phyloP scores from a whole-genome alignment of 2,888 invertebrate species.

The Eupithecia dodoneata region DNA sequence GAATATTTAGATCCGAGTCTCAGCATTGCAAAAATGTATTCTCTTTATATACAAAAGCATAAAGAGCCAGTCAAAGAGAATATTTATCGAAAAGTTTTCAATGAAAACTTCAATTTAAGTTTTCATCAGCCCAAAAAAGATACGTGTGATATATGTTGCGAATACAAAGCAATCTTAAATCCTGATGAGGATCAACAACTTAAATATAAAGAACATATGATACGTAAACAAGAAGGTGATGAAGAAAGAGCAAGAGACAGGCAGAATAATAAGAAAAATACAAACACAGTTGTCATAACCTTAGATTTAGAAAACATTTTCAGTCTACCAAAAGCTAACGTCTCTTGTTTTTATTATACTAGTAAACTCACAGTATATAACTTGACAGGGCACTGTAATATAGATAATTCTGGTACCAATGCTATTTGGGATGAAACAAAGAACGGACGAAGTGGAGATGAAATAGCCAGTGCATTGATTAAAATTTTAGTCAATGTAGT shows the following conservation, averaged over 20 bases:
- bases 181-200: not conserved
- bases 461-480: not conserved
- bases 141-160: not conserved
- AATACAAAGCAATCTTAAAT: not conserved
- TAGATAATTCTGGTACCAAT: not conserved
- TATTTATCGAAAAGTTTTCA: not conserved
- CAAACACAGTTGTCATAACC: not conserved
- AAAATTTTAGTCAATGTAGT: not conserved
- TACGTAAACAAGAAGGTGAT: not conserved
- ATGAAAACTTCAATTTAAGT: not conserved
- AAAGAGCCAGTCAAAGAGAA: not conserved
- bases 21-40: slow-evolving; percentile 1
- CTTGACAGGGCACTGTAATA: not conserved
- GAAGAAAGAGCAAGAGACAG: not conserved
- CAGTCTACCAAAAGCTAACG: too few relatives aligned
- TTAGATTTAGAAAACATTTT: too few relatives aligned
- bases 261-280: not conserved
- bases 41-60: not conserved
- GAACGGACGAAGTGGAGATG: not conserved
- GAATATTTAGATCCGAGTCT: not conserved
- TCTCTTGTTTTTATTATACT: too few relatives aligned
- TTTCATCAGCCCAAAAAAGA: not conserved
- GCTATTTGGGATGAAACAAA: not conserved
- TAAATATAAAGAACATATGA: not conserved
- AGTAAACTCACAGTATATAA: too few relatives aligned